Evolutionary conservation across 2,888 invertebrate species (phyloP), one percentile per base, ranked within the genome.

Genomic region (Epiblema foenella): DNA sequence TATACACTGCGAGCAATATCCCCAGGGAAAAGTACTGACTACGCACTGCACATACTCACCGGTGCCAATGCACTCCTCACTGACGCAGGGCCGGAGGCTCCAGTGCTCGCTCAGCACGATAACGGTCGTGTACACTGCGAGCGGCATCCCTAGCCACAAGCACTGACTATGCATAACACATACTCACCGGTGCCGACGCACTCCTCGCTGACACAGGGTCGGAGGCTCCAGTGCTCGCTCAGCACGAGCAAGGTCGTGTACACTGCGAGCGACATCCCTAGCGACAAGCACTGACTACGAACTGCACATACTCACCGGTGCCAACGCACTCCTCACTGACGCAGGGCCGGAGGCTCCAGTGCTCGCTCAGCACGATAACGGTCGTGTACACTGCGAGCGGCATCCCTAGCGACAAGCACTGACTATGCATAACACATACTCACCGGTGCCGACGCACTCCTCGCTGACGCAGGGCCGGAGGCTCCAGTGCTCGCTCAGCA

Each of bases 371-470:
- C 89, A n/a, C n/a, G 74, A 94, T 84, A 73, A 92, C 90, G 0
- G 89, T 81, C 49, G 94, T 91, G 84, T 94, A 93, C 15, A 93
- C 82, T 1, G 93, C 93, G 12, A 94, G 86, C 0, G 93, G 90
- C 76, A 94, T 79, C 15, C 94, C 93, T 42, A 94, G 84, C 90
- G 74, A 93, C 93, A 75, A 93, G 83, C 74, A 94, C 90, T 1
- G 93, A 90, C 1, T 93, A 51, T 92, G 85, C 9, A 94, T 88
- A 24, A 93, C 9, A 10, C 8, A 51, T 29, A 77, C 85, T 83
- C 76, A 95, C 95, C 95, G 80, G 95, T 95, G 71, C 93, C 94
- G 20, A 95, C 94, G 81, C 95, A 95, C 77, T 95, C 94, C 79
- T 95, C 95, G 77, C 90, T 94, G 82, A 95, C 83, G 79, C 95